A percentile compares a stretch with the other conserved stretches of the same genome.
These are phyloP conservation scores for Sepioteuthis lessoniana DNA, from an alignment of 2,888 invertebrate genomes.

Conservation along the genomic window DNA sequence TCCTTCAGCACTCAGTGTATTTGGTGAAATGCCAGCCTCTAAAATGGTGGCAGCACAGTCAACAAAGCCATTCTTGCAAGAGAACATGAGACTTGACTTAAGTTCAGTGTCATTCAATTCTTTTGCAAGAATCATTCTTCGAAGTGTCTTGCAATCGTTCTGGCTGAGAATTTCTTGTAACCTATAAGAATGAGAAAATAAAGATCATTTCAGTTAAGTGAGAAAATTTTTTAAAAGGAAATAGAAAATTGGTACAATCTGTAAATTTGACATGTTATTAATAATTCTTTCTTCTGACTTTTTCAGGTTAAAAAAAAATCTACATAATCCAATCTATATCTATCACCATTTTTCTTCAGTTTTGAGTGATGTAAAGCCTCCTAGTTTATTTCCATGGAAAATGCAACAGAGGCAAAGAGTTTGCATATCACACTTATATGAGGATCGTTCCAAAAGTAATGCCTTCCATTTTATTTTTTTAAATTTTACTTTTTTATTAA, in stretches of 20 bases:
- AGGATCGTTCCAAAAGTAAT: no score
- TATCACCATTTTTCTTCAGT: no score
- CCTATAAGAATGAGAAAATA: background rate
- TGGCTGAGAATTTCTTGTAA: constrained; percentile 35
- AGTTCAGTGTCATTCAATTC: constrained; percentile 54
- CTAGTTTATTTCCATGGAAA: no score
- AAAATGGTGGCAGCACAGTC: constrained; percentile 61
- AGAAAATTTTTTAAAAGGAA: background rate
- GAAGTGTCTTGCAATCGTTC: constrained; percentile 20
- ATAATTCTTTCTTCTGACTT: no score
- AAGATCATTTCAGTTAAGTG: background rate
- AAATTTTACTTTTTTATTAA: no score
- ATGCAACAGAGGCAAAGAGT: no score
- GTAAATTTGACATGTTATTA: no score
- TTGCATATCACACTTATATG: no score
- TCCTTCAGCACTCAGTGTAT: constrained; percentile 58
- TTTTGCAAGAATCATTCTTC: constrained; percentile 44
- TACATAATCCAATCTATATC: no score
- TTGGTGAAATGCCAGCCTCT: constrained; percentile 61
- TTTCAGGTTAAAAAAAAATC: no score
- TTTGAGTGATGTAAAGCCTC: no score
- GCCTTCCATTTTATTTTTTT: no score
- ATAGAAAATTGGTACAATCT: background rate
- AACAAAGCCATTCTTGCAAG: constrained; percentile 58
- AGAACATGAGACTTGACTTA: constrained; percentile 57